Base-by-base conservation (phyloP, 2,113 vertebrate species). In the Takifugu bimaculatus region DNA sequence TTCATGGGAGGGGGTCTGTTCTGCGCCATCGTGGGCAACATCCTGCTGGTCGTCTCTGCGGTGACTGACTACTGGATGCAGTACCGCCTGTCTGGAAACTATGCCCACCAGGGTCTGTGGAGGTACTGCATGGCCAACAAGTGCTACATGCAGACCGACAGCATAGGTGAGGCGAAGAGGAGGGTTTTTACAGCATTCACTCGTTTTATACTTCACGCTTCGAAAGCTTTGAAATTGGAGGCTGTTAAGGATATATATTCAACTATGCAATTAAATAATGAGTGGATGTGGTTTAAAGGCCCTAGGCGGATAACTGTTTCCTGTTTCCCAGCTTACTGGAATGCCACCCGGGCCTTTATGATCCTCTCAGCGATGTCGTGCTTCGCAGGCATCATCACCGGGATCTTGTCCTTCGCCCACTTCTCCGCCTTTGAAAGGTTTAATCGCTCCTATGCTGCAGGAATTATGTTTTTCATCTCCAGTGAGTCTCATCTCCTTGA, bases 11-110 rank as follows among this genome's bases (percentile, higher is more conserved):
- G 93, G 5, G 93, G 93, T 35, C 88, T 94, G 26, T 93, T 94
- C 86, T 94, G 93, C 57, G 92, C 92, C 66, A 88, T 92, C 14
- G 91, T 93, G 60, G 93, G 91, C 27, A 94, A 93, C 66, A 90
- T 94, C 77, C 90, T 94, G 11, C 70, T 94, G 79, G 87, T 90
- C 77, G 91, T 93, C 60, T 92, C 92, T 78, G 93, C 92, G 0
- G 92, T 90, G 0, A 94, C 93, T 0, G 93, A 93, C 72, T 93
- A 93, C 88, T 94, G 93, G 93, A 93, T 94, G 93, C 93, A 94
- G 77, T 93, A 93, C 75, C 91, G 91, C 28, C 75, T 94, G 32
- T 92, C 92, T 0, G 93, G 93, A 26, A 82, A 88, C 75, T 91
- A 92, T 1, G 92, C 93, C 32, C 92, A 93, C 83, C 93, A 94